Percentiles rank a stretch among this genome's conserved stretches.
These are phyloP conservation scores for Ephialtes manifestator DNA, from an alignment of 2,888 invertebrate genomes.

Conservation along the genomic window DNA sequence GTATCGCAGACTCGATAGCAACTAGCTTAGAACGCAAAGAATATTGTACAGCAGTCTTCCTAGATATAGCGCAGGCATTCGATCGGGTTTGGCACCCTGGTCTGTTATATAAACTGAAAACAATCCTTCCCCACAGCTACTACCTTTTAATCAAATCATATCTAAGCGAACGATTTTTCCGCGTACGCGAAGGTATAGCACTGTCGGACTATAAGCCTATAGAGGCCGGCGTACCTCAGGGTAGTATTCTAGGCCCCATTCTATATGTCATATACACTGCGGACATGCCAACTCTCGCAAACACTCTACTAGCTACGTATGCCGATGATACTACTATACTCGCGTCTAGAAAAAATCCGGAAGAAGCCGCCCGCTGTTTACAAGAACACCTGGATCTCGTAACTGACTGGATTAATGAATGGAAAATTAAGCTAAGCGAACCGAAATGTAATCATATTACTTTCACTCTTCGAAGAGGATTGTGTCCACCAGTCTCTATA, in stretches of 20 bases:
- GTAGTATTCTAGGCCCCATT: conserved; percentile 32
- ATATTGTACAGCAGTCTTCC: conserved; percentile 68
- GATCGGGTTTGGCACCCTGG: conserved; percentile 74
- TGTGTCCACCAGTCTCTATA: conserved; percentile 46
- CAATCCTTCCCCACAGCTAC: conserved; percentile 36
- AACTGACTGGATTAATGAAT: conserved; percentile 41
- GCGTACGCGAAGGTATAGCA: too few relatives aligned
- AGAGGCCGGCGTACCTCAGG: conserved; percentile 28
- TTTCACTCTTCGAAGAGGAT: conserved; percentile 67
- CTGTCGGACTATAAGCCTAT: background rate
- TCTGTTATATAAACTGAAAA: conserved; percentile 67
- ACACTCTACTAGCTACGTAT: too few relatives aligned
- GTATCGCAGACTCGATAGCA: conserved; percentile 63
- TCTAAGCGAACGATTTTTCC: background rate
- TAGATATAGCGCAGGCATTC: too few relatives aligned
- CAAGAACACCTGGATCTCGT: too few relatives aligned
- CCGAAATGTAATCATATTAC: conserved; percentile 74
- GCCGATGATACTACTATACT: too few relatives aligned
- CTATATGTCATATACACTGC: conserved; percentile 33
- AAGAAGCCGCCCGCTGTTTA: too few relatives aligned
- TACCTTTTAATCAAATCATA: conserved; percentile 49
- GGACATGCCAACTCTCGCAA: conserved; percentile 16
- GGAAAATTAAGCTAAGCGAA: too few relatives aligned
- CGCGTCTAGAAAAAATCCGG: too few relatives aligned
- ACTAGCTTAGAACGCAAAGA: conserved; percentile 65